Percentiles rank a stretch among this genome's conserved stretches.
Evolutionary conservation across 1,140 invertebrate genomes (phyloP).

Genomic region (Lordiphosa collinella): DNA sequence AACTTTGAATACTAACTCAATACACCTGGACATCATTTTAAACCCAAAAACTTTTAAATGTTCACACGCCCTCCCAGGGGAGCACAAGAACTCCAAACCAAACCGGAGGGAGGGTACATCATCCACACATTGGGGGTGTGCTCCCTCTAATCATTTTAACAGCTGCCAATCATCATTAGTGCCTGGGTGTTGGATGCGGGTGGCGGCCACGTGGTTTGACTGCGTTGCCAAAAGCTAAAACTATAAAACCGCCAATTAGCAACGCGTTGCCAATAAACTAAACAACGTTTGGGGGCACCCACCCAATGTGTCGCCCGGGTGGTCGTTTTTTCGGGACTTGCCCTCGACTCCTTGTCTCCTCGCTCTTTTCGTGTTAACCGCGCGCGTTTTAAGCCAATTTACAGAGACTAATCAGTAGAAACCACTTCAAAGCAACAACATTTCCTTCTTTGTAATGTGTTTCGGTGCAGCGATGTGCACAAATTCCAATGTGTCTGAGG

Average conservation of each 20-base stretch:
- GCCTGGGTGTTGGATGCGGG: conserved; percentile 11
- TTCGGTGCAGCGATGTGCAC: conserved; percentile 18
- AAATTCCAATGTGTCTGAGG: conserved; percentile 57
- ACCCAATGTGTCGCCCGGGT: conserved; percentile 12
- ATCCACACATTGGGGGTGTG: conserved; percentile 3
- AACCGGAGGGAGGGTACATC: not conserved
- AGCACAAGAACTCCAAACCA: not conserved
- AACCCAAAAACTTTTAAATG: conserved; percentile 27
- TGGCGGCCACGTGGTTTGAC: conserved; percentile 25
- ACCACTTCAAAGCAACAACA: conserved; percentile 58
- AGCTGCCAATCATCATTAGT: conserved; percentile 67
- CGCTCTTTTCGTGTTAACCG: conserved; percentile 14
- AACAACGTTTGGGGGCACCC: conserved; percentile 25
- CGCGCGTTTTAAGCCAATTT: conserved; percentile 46
- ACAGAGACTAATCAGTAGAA: conserved; percentile 57
- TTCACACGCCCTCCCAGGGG: conserved; percentile 4
- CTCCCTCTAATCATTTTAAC: conserved; percentile 63
- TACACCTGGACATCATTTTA: conserved; percentile 10
- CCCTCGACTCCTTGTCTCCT: conserved; percentile 1
- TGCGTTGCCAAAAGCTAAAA: conserved; percentile 34
- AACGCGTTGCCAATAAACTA: conserved; percentile 58
- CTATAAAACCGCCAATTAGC: conserved; percentile 66
- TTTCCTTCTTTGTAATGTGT: conserved; percentile 43
- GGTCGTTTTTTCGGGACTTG: conserved; percentile 1
- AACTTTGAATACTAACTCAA: conserved; percentile 13